Evolutionary conservation across 2,113 vertebrate genomes (phyloP), one percentile per base, ranked within the genome.

Genomic region (Chamaetylas fuelleborni): DNA sequence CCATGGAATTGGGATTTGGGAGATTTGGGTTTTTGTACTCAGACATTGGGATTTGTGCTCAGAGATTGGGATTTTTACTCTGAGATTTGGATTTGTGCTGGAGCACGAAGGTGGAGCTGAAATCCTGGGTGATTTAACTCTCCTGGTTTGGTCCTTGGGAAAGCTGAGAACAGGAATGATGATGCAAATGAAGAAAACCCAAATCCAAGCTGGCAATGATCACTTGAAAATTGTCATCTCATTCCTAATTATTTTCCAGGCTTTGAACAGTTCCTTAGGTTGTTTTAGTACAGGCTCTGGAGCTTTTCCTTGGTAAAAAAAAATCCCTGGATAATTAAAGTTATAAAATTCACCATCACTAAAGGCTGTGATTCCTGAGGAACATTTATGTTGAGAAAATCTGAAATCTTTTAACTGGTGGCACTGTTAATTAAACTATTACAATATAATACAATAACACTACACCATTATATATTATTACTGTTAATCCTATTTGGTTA

Each of bases 111-210:
- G 24, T 50, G 71, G 13, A 50, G 25, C 61, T 43, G 45, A 5
- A 19, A 28, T 20, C 17, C 25, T 6, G 70, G 4, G 16, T 1
- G 10, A 9, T 51, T 22, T 7, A 9, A 0, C 62, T 14, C 53
- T 18, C 36, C 53, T 19, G 72, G 7, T 36, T 45, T 23, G 72
- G 11, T 33, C 31, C 31, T 25, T 18, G 53, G 83, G 26, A 60
- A 22, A 33, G 53, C 36, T 5, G 25, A 67, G 82, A 20, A 12
- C 61, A 86, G 13, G 25, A 67, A 34, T 0, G 3, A 12, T 3
- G 62, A 14, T 33, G 42, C 16, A 79, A 48, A 64, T 6, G 42
- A 42, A 42, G 20, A 3, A 48, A 80, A 12, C 4, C 25, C 57
- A 56, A 57, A 48, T 29, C 34, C 57, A 48, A 12, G 65, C n/a